Percentiles rank a stretch among this genome's conserved stretches.
Conservation (phyloP, 2,113 vertebrate species). For the Gambusia holbrooki region DNA sequence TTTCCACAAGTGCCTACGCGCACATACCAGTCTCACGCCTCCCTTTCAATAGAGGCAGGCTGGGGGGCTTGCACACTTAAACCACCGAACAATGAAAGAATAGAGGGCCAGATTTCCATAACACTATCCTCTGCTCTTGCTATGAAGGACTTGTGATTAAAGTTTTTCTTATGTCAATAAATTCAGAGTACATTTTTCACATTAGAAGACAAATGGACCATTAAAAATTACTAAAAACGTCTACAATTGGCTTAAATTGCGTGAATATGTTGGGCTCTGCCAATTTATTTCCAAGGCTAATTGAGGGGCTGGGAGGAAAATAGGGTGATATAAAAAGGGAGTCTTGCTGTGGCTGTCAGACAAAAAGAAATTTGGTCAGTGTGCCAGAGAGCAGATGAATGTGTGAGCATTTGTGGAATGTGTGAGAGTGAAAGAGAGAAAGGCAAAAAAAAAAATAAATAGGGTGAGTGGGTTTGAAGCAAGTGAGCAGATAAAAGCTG, state of each 20-base stretch:
- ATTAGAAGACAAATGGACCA: not conserved
- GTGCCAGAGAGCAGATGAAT: constrained; percentile 56
- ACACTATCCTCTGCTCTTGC: constrained; percentile 55
- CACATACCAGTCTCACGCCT: constrained; percentile 49
- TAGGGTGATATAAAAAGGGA: constrained; percentile 13
- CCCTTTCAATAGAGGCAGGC: constrained; percentile 26
- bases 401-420: constrained; percentile 49
- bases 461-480: constrained; percentile 45
- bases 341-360: constrained; percentile 35
- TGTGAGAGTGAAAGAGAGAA: constrained; percentile 32
- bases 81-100: constrained; percentile 69
- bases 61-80: constrained; percentile 32
- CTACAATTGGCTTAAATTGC: not conserved
- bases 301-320: constrained; percentile 40
- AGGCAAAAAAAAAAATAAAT: constrained; percentile 44
- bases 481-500: constrained; percentile 52
- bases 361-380: constrained; percentile 64
- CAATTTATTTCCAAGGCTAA: constrained; percentile 17
- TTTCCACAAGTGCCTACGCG: constrained; percentile 43
- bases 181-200: constrained; percentile 9
- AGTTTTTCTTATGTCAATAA: constrained; percentile 19
- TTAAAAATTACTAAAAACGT: not conserved
- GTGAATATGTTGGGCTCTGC: not conserved
- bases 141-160: constrained; percentile 55
- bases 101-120: constrained; percentile 69